Percentiles rank a stretch among this genome's conserved stretches.
phyloP scores from a whole-genome alignment of 2,797 vertebrate genomes.

The Hylomyscus alleni region DNA sequence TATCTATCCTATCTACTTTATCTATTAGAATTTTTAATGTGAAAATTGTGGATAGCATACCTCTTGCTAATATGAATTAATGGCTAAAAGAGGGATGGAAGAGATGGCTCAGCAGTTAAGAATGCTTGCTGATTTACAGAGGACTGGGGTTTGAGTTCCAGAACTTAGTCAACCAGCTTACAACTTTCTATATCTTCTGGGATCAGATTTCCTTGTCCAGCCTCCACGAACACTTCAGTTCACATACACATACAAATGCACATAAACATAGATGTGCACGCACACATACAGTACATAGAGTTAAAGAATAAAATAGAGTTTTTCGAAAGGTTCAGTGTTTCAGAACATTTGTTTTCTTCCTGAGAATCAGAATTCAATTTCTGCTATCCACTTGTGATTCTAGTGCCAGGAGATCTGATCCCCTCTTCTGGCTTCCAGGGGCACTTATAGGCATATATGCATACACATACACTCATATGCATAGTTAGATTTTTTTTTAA shows the following conservation, averaged over 20 bases:
- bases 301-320: not conserved
- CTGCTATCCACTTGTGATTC: not conserved
- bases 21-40: not conserved
- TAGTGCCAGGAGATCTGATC: not conserved
- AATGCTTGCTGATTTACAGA: not conserved
- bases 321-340: not conserved
- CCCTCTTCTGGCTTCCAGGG: not conserved
- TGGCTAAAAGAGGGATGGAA: not conserved
- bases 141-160: too few relatives aligned
- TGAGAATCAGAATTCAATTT: not conserved
- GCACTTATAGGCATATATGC: not conserved
- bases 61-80: not conserved
- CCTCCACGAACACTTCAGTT: not conserved
- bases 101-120: not conserved
- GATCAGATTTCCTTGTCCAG: not conserved
- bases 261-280: not conserved
- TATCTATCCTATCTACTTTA: not conserved
- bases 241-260: not conserved
- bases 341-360: not conserved
- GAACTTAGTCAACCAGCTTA: not conserved
- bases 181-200: not conserved
- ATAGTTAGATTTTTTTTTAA: not conserved
- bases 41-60: constrained; percentile 1
- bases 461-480: not conserved
- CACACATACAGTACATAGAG: not conserved